Evolutionary conservation across 2,888 invertebrate genomes (phyloP), one percentile per base, ranked within the genome.

Genomic region (Melipona bicolor): DNA sequence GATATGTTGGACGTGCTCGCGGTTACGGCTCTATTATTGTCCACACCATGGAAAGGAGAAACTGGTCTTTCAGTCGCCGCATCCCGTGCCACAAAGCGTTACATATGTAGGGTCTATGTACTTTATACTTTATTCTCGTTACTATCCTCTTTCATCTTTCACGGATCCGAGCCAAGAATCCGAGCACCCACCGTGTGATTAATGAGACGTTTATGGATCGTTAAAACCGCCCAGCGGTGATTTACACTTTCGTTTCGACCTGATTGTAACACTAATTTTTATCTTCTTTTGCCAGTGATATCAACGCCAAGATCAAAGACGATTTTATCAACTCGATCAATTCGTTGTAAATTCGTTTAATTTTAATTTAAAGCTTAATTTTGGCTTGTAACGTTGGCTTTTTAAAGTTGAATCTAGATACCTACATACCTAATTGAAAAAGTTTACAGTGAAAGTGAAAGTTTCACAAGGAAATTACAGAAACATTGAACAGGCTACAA

Each of bases 181-280:
- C 88, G 85, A 84, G 83, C 82, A 87, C 87, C 89, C 83, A 86
- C 89, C 86, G 85, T 85, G 90, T 94, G 93, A 93, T 93, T 94
- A 94, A 94, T 92, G 92, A 91, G 90, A 79, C 85, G 85, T 87
- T 89, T 89, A 85, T 65, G 74, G 72, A 87, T 80, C 74, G 77
- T 17, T 36, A 77, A 59, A 32, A 69, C 64, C 43, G 79, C 19
- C 24, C 62, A 87, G 75, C 75, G 54, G 52, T 49, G 79, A 78
- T 27, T 49, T 32, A 62, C 62, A 72, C 59, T 65, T 32, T 62
- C 64, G 36, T 78, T 79, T 76, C 56, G 65, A 32, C 77, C 65
- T 52, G 88, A 88, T 64, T 64, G 13, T 32, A 6, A n/a, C n/a
- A n/a, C 71, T 86, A 85, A 89, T 43, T 77, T 77, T 71, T 32